Evolutionary conservation across 2,888 invertebrate genomes (phyloP), one percentile per base, ranked within the genome.

Genomic region (Eupeodes latifasciatus): DNA sequence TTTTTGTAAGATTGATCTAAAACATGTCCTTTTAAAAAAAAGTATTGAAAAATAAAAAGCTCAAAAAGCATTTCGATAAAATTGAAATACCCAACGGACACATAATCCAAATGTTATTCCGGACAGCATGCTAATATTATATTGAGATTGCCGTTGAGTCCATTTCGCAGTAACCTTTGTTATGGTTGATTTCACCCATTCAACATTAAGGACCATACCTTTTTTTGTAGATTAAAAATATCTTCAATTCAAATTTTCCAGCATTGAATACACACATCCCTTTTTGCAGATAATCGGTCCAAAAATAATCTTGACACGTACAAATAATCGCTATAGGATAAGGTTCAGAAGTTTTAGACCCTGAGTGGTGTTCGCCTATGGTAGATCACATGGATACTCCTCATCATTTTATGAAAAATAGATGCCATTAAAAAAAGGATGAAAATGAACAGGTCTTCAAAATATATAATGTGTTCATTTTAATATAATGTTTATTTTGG

Each of bases 241-340:
- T 57, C 64, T 49, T 66, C 71, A 64, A 64, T 77, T 77, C 36
- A 55, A 82, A 71, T 64, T 64, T 76, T 57, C 36, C 62, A 64
- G 36, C 49, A n/a, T 51, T 27, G 49, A 49, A 71, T 57, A 10
- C 64, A 67, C 27, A 55, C 49, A 64, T 64, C 72, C 71, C 16
- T 59, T 77, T 40, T 76, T n/a, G 51, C 57, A 71, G 57, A 71
- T 77, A 82, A 82, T 77, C 77, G 77, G 49, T 78, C 77, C 64
- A 57, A 77, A 72, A 82, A 77, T 82, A 82, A 82, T 82, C 77
- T 66, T 77, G 77, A 66, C 71, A 82, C 71, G 57, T 77, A 57
- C 57, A 77, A 59, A 77, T 77, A 78, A 66, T 77, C 64, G 64
- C 36, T 71, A 57, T 77, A 72, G 69, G 19, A 82, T 57, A 66